phyloP scores from a whole-genome alignment of 2,113 vertebrate species.

The Brachionichthys hirsutus region DNA sequence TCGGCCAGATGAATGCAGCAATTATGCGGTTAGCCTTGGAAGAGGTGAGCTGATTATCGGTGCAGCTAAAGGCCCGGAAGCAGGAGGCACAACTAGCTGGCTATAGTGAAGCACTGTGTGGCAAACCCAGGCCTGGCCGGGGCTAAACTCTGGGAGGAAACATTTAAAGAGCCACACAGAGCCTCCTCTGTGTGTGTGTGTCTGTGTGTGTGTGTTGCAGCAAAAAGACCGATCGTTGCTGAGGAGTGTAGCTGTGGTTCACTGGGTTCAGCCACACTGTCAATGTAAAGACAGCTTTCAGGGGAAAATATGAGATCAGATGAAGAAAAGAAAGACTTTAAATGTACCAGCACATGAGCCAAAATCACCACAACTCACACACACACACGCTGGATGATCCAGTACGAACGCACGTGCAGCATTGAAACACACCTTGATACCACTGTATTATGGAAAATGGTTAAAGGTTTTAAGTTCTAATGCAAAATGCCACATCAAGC shows the following conservation, averaged over 20 bases:
- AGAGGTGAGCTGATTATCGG: slow-evolving; percentile 50
- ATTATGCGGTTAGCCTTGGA: slow-evolving; percentile 67
- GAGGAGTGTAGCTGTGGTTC: slow-evolving; percentile 41
- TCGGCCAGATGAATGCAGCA: slow-evolving; percentile 53
- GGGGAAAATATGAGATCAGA: not conserved
- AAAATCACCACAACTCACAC: not conserved
- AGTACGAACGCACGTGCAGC: not conserved
- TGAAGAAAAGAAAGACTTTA: not conserved
- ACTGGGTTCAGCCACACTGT: slow-evolving; percentile 44
- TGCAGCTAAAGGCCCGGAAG: slow-evolving; percentile 41
- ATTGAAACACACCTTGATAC: not conserved
- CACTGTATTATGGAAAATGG: slow-evolving; percentile 7
- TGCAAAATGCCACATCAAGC: slow-evolving; percentile 52
- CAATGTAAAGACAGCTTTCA: slow-evolving; percentile 36
- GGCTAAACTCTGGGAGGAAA: slow-evolving; percentile 47
- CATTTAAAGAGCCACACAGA: slow-evolving; percentile 52
- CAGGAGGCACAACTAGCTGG: slow-evolving; percentile 18
- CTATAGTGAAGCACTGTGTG: slow-evolving; percentile 60
- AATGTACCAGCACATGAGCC: slow-evolving; percentile 5
- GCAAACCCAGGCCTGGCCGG: slow-evolving; percentile 38
- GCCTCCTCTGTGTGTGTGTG: slow-evolving; percentile 41
- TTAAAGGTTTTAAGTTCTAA: slow-evolving; percentile 35
- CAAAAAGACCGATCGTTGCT: slow-evolving; percentile 32
- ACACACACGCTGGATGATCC: too few species aligned
- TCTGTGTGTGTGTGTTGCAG: slow-evolving; percentile 34